Evolutionary conservation across 2,113 vertebrate species (phyloP).

Genomic region (Theristicus caerulescens): DNA sequence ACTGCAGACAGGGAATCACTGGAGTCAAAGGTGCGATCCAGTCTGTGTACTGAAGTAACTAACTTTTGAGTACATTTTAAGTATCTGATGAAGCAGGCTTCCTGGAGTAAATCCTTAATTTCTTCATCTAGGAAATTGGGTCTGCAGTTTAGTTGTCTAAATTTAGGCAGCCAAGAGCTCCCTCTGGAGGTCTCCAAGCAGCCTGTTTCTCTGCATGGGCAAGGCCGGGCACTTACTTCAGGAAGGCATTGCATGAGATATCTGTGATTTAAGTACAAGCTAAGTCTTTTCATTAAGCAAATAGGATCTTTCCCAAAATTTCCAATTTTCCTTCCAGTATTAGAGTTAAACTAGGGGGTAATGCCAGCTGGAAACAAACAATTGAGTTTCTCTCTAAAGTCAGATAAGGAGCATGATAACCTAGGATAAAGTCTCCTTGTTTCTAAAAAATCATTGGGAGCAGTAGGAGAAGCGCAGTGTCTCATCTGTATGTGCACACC

Average conservation of each 20-base stretch:
- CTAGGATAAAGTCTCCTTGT: background rate
- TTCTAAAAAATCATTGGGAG: background rate
- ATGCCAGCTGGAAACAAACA: background rate
- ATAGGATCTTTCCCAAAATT: background rate
- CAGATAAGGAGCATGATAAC: background rate
- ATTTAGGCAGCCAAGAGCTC: constrained; percentile 55
- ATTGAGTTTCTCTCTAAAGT: background rate
- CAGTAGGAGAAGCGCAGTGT: background rate
- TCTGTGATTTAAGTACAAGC: background rate
- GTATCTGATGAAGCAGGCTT: constrained; percentile 36
- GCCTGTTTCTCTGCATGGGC: background rate
- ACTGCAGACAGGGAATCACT: background rate
- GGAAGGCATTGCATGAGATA: background rate
- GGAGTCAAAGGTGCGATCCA: background rate
- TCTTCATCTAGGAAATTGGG: constrained; percentile 4
- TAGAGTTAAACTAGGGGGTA: background rate
- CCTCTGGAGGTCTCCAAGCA: constrained; percentile 52
- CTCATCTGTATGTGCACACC: background rate
- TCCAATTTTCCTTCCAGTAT: background rate
- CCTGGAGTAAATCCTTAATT: constrained; percentile 27
- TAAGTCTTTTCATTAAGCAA: background rate
- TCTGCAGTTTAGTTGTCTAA: constrained; percentile 16
- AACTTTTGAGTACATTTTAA: constrained; percentile 40
- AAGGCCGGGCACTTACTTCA: background rate
- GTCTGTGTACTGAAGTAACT: constrained; percentile 15